A percentile compares a stretch with the other conserved stretches of the same genome.
Conservation (phyloP, 1,140 invertebrate genomes). For the Thereuonema tuberculata region DNA sequence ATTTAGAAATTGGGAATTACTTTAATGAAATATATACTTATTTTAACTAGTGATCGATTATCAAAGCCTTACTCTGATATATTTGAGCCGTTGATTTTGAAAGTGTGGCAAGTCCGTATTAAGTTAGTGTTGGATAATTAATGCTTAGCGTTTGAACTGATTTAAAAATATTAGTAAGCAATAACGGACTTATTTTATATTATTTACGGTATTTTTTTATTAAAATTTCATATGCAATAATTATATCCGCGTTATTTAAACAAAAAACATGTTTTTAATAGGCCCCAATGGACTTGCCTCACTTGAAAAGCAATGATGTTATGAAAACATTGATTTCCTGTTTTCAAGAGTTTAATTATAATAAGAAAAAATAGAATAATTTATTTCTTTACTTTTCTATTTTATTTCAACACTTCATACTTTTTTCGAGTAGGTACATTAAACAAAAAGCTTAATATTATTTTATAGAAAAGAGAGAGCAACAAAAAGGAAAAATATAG, state of each 20-base stretch:
- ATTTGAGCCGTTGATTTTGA: not conserved
- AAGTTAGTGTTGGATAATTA: not conserved
- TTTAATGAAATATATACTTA: too few relatives aligned
- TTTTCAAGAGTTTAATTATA: not conserved
- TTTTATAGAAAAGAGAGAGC: not conserved
- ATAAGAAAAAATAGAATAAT: not conserved
- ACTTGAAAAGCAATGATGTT: not conserved
- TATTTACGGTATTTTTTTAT: not conserved
- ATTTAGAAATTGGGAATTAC: too few relatives aligned
- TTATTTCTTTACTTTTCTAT: not conserved
- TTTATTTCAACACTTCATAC: not conserved
- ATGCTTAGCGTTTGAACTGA: not conserved
- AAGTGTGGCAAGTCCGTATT: not conserved
- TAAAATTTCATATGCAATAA: not conserved
- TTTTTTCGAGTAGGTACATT: not conserved
- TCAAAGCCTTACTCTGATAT: too few relatives aligned
- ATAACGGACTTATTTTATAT: not conserved
- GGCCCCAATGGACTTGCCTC: not conserved
- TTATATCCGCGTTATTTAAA: not conserved
- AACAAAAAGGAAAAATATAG: not conserved
- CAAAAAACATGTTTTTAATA: not conserved
- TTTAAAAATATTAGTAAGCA: not conserved
- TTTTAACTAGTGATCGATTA: too few relatives aligned
- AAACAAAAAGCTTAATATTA: not conserved
- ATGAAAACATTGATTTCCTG: not conserved